A percentile compares a stretch with the other conserved stretches of the same genome.
These are phyloP conservation scores for Telmatochromis sp. DNA, from an alignment of 2,113 vertebrate species.

Conservation along the genomic window DNA sequence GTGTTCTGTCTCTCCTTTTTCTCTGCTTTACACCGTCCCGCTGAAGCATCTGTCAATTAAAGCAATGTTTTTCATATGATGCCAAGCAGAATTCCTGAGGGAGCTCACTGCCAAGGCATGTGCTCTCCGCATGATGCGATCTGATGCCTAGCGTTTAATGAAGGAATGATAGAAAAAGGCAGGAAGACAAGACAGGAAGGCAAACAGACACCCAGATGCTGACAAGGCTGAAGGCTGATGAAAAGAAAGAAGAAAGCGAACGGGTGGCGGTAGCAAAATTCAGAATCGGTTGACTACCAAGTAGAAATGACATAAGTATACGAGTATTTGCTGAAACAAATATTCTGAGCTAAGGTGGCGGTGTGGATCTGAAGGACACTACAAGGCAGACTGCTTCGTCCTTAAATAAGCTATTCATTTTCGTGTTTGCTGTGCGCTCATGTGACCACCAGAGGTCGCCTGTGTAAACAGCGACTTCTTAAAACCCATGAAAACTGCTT, in stretches of 20 bases:
- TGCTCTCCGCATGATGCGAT: slow-evolving; percentile 41
- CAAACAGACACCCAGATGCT: slow-evolving; percentile 8
- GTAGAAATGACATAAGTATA: background rate
- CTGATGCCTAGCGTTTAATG: slow-evolving; percentile 18
- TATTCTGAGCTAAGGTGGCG: background rate
- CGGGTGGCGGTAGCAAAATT: background rate
- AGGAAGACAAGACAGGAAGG: background rate
- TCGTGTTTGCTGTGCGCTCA: background rate
- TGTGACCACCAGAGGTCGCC: background rate
- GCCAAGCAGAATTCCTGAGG: slow-evolving; percentile 42
- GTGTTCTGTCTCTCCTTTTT: background rate
- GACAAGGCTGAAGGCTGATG: background rate
- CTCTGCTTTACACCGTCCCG: background rate
- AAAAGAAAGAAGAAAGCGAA: background rate
- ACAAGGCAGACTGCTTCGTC: background rate
- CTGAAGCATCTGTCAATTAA: slow-evolving; percentile 31
- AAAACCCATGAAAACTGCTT: background rate
- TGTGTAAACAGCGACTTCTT: background rate
- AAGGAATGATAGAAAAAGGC: slow-evolving; percentile 6
- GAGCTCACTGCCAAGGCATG: slow-evolving; percentile 31
- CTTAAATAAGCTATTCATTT: background rate
- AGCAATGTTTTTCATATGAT: slow-evolving; percentile 18
- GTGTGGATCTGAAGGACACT: background rate
- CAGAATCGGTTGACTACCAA: background rate
- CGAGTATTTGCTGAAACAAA: background rate